Base-by-base conservation (phyloP, 1,140 invertebrate genomes). In the Patella vulgata region DNA sequence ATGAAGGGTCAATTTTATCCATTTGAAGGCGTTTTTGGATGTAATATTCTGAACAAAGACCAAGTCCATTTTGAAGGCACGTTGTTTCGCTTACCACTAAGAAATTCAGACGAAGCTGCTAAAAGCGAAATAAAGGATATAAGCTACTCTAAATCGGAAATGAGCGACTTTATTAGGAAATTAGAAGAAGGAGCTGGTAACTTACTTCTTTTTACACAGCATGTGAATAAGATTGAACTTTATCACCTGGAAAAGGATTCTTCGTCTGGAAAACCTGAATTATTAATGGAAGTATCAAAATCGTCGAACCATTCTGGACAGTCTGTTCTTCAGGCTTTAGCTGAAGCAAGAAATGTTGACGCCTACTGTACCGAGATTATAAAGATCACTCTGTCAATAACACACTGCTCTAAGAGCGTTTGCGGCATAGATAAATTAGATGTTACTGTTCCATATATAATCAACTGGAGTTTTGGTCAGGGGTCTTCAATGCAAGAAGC, bases 191-290 rank as follows among this genome's bases (percentile, higher is more conserved):
- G 55, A 33, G 70, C 70, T 23, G 77, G 76, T 40, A 74, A 70
- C 40, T 33, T 80, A 8, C 64, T 83, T 0, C 59, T 81, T 17
- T 83, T 83, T 59, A 78, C 77, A 2, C 81, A 82, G 59, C 78
- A 79, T 55, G 74, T 83, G 6, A 59, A 52, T 36, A 58, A 63
- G 50, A 61, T 83, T 30, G 55, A 71, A 56, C 60, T 82, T 36
- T 75, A 73, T 68, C 70, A 79, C 58, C 53, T 81, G 1, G 42
- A 51, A 28, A 33, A 57, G 2, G 58, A 53, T 9, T 46, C 23
- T 17, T 46, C 44, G 12, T 56, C 64, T 6, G 23, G 1, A n/a
- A 56, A 62, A 12, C 33, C 31, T 14, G 11, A 33, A 9, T 50
- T 62, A 5, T 9, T 72, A 30, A 52, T 68, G 19, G 33, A 50